Percentiles rank a stretch among this genome's conserved stretches.
phyloP scores from a whole-genome alignment of 2,113 vertebrate species.

The Alectura lathami region DNA sequence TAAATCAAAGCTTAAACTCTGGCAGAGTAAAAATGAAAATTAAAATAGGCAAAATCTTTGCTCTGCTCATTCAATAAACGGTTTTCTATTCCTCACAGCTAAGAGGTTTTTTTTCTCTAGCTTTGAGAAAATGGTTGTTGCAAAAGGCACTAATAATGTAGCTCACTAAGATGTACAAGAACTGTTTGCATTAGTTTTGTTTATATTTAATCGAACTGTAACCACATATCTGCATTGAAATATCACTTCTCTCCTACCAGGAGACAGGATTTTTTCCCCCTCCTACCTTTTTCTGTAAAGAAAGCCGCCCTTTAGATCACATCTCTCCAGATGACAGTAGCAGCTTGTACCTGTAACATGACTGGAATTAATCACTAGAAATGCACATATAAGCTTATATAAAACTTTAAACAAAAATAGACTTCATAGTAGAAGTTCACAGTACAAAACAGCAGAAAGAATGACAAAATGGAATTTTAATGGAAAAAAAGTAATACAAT shows the following conservation, averaged over 20 bases:
- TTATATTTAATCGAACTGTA: neutral
- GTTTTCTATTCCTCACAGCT: neutral
- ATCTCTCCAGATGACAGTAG: neutral
- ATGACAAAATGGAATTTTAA: neutral
- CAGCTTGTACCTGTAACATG: neutral
- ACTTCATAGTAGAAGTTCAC: neutral
- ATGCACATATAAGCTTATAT: neutral
- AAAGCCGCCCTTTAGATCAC: neutral
- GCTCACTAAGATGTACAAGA: neutral
- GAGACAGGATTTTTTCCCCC: accelerated
- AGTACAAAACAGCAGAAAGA: neutral
- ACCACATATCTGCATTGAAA: neutral
- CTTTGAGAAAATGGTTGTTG: neutral
- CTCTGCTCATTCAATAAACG: neutral
- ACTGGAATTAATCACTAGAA: neutral
- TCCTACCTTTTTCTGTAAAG: neutral
- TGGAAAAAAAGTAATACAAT: neutral
- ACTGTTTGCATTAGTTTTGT: neutral
- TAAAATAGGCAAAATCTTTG: neutral
- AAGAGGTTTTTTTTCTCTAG: neutral
- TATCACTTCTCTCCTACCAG: neutral
- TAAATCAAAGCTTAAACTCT: neutral
- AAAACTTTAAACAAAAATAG: neutral
- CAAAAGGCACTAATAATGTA: neutral
- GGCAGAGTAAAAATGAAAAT: neutral